Evolutionary conservation across 2,113 vertebrate genomes (phyloP).

Genomic region (Scomber scombrus): DNA sequence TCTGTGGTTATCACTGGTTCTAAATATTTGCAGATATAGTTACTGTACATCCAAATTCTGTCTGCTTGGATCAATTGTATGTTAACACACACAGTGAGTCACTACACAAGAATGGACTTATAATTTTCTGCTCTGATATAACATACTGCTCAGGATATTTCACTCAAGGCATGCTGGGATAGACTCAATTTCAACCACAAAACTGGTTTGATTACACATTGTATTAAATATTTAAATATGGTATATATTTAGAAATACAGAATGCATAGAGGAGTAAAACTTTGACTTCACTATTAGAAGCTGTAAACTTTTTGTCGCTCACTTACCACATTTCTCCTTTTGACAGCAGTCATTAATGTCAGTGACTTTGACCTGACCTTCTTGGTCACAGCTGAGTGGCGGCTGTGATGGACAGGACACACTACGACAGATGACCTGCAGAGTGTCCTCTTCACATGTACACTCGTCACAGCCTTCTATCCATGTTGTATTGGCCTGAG

Average conservation of each 20-base stretch:
- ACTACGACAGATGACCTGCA: not conserved
- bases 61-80: too few species aligned
- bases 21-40: not conserved
- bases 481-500: constrained; percentile 68
- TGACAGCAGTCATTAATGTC: constrained; percentile 59
- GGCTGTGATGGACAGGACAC: constrained; percentile 45
- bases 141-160: not conserved
- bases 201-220: not conserved
- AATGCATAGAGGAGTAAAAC: not conserved
- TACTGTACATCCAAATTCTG: too few species aligned
- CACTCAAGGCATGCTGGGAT: not conserved
- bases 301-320: not conserved
- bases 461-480: constrained; percentile 53
- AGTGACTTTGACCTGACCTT: constrained; percentile 58
- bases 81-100: too few species aligned
- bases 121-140: too few species aligned
- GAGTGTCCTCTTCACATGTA: constrained; percentile 47
- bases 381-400: constrained; percentile 46
- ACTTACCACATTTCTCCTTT: constrained; percentile 65
- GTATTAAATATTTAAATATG: not conserved
- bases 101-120: too few species aligned
- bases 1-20: not conserved
- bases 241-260: not conserved
- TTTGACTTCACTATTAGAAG: not conserved
- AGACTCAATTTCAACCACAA: not conserved